Base-by-base conservation (phyloP, 1,140 invertebrate species). In the Brachionus paranguensis region DNA sequence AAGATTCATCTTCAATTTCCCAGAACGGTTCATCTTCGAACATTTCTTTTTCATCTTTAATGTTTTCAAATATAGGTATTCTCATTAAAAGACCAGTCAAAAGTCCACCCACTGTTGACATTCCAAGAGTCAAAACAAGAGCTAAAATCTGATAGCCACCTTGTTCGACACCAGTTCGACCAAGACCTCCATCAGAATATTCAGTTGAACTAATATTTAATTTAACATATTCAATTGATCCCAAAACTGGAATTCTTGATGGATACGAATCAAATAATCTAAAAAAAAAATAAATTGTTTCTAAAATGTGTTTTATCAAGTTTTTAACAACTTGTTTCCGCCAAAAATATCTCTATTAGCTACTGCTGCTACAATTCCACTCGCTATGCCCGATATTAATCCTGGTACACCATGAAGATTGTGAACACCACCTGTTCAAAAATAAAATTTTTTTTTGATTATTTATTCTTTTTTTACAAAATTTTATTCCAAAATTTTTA, bases 381-480 rank as follows among this genome's bases (percentile, higher is more conserved):
- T 93, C 33, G 94, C 91, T 45, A 97, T 87, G 53, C 93, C 95
- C 4, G 94, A 95, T 24, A 96, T 89, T 3, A 98, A 87, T 12
- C 94, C 96, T 0, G 96, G 96, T 93, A 98, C 95, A 1, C 96
- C 96, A 87, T 98, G 96, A 8, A 98, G 91, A 90, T 98, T 98
- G 90, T 98, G 92, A 0, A 98, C 95, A 3, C 96, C 96, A 68
- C 41, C 33, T 74, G 20, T 47, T 20, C 14, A 45, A 60, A 60
- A 20, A 60, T 27, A 20, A 55, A 24, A 24, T 1, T 1, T 24
- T 1, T 1, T 24, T 24, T 24, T 24, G 1, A 24, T 24, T 24
- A 1, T 24, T 24, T 1, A 24, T 24, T 8, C 17, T 7, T 8
- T 20, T 20, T 55, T 10, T 20, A 6, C 6, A 55, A 7, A 24